Evolutionary conservation across 2,797 vertebrate genomes (phyloP).

Genomic region (Gymnoscopelus braueri): DNA sequence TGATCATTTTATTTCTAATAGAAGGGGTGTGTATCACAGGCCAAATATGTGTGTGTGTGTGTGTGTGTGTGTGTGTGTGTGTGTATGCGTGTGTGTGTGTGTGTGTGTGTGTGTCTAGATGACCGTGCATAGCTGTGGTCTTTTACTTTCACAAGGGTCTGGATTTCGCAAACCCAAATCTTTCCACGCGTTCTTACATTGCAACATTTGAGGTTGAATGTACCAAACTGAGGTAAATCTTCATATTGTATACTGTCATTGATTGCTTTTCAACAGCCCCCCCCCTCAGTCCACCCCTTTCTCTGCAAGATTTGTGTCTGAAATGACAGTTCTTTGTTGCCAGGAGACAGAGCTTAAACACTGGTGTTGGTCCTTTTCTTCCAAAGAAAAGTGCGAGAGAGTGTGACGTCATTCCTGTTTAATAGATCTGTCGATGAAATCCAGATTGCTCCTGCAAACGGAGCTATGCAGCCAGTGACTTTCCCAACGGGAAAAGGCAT

Average conservation of each 20-base stretch:
- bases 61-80: no score
- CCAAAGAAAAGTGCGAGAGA: conserved; percentile 2
- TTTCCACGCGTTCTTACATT: no score
- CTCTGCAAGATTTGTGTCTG: not conserved
- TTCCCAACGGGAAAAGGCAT: not conserved
- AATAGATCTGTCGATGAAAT: not conserved
- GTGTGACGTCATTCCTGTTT: not conserved
- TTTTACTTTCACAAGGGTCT: no score
- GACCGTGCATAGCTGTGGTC: no score
- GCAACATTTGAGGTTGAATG: no score
- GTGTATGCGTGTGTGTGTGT: not conserved
- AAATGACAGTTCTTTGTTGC: conserved; percentile 26
- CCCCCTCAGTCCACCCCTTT: not conserved
- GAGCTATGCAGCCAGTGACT: not conserved
- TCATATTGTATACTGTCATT: no score
- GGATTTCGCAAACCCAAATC: no score
- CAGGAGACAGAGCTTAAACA: conserved; percentile 27
- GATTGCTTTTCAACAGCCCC: not conserved
- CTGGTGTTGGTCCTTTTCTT: not conserved
- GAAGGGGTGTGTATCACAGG: no score
- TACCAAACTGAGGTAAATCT: no score
- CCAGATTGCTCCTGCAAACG: not conserved
- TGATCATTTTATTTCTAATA: no score
- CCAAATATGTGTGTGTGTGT: not conserved
- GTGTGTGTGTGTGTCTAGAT: not conserved